These are phyloP conservation scores for Xiphophorus couchianus DNA, from an alignment of 2,113 vertebrate genomes.

Conservation along the genomic window DNA sequence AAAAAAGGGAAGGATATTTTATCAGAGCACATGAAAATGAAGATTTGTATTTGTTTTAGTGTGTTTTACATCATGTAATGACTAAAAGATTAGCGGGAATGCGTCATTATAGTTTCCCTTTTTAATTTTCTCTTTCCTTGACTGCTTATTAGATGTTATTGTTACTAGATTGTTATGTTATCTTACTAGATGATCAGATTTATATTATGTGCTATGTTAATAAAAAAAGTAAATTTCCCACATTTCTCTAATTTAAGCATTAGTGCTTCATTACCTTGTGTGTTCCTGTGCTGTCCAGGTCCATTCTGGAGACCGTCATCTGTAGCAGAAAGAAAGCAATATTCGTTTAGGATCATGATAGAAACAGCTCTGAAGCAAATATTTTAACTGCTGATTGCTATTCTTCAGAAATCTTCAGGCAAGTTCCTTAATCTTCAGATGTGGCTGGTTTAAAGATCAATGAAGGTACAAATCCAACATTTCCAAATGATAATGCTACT, in stretches of 20 bases:
- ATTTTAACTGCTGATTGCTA: not conserved
- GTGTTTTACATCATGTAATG: not conserved
- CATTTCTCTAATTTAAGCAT: too few relatives aligned
- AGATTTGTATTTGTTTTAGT: too few relatives aligned
- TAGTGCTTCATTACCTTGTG: constrained; percentile 70
- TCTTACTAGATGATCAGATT: too few relatives aligned
- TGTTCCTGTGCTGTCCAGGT: constrained; percentile 80
- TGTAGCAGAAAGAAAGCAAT: constrained; percentile 46
- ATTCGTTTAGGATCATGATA: constrained; percentile 5
- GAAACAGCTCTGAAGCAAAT: not conserved
- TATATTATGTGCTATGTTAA: too few relatives aligned
- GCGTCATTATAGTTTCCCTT: not conserved
- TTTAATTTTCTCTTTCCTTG: too few relatives aligned
- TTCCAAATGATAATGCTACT: not conserved
- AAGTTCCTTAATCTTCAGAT: not conserved
- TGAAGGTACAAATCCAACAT: not conserved
- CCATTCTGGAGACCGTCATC: constrained; percentile 82
- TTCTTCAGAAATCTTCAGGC: not conserved
- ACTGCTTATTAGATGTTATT: too few relatives aligned
- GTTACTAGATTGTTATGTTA: too few relatives aligned
- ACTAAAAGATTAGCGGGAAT: not conserved
- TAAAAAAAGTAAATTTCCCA: too few relatives aligned
- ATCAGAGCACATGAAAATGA: not conserved
- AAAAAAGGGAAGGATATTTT: not conserved
- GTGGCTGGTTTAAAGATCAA: constrained; percentile 3